A percentile compares a stretch with the other conserved stretches of the same genome.
phyloP scores from a whole-genome alignment of 2,113 vertebrate genomes.

The Tapirus terrestris region DNA sequence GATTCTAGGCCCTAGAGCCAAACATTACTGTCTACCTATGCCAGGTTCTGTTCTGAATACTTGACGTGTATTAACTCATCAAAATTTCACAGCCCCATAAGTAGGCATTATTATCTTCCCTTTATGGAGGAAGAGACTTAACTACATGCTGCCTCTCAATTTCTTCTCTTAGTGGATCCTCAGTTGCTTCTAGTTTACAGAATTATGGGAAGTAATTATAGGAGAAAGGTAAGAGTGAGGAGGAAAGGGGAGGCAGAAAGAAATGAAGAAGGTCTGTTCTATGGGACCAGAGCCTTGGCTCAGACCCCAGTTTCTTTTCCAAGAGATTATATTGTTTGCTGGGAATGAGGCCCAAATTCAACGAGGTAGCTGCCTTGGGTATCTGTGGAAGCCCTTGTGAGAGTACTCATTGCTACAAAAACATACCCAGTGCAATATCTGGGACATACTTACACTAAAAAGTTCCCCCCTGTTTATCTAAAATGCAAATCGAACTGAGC shows the following conservation, averaged over 20 bases:
- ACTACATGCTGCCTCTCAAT: background rate
- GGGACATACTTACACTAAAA: background rate
- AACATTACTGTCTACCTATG: background rate
- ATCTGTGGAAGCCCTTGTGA: background rate
- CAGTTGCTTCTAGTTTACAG: background rate
- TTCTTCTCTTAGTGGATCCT: background rate
- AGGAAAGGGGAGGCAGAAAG: background rate
- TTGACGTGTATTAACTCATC: background rate
- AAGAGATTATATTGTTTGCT: background rate
- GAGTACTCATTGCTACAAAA: background rate
- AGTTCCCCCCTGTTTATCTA: background rate
- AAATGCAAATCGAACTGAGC: conserved; percentile 12
- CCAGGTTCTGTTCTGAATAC: background rate
- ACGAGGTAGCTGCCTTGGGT: background rate
- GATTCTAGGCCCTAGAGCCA: background rate
- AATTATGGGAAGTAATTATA: background rate
- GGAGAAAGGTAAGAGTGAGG: background rate
- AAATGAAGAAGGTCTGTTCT: background rate
- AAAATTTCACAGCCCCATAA: background rate
- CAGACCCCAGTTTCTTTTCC: background rate
- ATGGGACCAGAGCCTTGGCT: background rate
- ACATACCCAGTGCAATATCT: background rate
- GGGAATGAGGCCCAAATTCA: background rate
- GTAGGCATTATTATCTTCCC: background rate
- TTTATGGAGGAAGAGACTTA: background rate